Evolutionary conservation across 2,888 invertebrate genomes (phyloP), one percentile per base, ranked within the genome.

Genomic region (Hermaeophaga mercurialis): DNA sequence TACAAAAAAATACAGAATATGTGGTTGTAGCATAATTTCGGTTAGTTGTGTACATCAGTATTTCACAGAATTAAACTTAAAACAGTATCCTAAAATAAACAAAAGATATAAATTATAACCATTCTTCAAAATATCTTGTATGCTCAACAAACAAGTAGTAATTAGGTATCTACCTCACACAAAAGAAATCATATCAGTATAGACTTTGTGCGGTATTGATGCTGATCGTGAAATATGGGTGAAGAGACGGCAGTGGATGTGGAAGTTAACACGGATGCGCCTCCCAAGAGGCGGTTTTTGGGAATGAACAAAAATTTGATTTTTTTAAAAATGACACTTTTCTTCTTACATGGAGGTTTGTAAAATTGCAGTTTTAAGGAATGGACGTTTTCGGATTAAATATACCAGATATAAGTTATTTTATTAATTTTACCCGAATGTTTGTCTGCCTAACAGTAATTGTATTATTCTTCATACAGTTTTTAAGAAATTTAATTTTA

Each of bases 291-390:
- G 34, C 6, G 4, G 4, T 63, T 61, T 68, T 76, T 82, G 65
- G 80, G 84, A 59, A 85, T 91, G 66, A 91, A 91, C 76, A 87
- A 88, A 46, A 88, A 90, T 77, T 79, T 91, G 69, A 81, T 91
- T 62, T 89, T 90, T 85, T 78, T 91, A 69, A 91, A 91, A 82
- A 81, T 90, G 68, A 89, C 90, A 24, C 79, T 91, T 7, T 91
- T 91, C 76, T 87, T 91, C 68, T 87, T 90, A 84, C 91, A 90
- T 73, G 91, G 91, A 75, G 86, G 87, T 86, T 79, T 79, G 80
- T 76, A 53, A 19, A 31, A 4, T 22, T 22, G 6, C 6, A 22
- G 6, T 22, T 22, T 22, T 22, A 22, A 5, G 3, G 22, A 22
- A 5, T 22, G 3, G 3, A 22, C 4, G 6, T 22, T 6, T 3